phyloP scores from a whole-genome alignment of 2,797 vertebrate genomes.

The Geotria australis region DNA sequence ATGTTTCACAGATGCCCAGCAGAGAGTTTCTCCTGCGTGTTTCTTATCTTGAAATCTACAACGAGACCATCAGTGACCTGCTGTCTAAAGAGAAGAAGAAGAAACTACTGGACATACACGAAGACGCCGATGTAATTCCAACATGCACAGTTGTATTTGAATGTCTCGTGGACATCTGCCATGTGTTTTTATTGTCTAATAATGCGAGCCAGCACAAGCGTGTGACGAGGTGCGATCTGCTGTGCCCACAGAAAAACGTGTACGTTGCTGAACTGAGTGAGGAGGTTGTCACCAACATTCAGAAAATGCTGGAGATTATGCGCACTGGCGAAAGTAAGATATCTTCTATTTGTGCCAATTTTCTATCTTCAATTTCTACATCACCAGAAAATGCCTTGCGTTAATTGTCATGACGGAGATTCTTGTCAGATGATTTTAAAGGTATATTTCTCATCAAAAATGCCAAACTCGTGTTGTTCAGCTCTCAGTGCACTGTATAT shows the following conservation, averaged over 20 bases:
- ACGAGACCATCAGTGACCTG: conserved; percentile 66
- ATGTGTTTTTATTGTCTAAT: no score
- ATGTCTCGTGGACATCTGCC: no score
- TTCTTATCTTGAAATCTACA: conserved; percentile 97
- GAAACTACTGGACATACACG: conserved; percentile 61
- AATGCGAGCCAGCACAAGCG: no score
- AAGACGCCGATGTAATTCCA: conserved; percentile 6
- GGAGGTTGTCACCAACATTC: not conserved
- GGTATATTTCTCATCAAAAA: no score
- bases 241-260: not conserved
- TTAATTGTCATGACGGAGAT: no score
- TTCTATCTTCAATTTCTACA: no score
- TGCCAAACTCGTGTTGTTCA: no score
- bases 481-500: no score
- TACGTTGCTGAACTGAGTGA: not conserved
- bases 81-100: conserved; percentile 52
- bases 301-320: not conserved
- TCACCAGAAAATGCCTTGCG: no score
- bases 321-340: not conserved
- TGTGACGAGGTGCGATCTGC: no score
- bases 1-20: conserved; percentile 27
- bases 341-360: not conserved
- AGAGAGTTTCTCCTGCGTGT: conserved; percentile 77
- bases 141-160: not conserved
- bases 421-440: no score